Percentiles rank a stretch among this genome's conserved stretches.
Evolutionary conservation across 1,140 invertebrate genomes (phyloP).

Genomic region (Listronotus oregonensis): DNA sequence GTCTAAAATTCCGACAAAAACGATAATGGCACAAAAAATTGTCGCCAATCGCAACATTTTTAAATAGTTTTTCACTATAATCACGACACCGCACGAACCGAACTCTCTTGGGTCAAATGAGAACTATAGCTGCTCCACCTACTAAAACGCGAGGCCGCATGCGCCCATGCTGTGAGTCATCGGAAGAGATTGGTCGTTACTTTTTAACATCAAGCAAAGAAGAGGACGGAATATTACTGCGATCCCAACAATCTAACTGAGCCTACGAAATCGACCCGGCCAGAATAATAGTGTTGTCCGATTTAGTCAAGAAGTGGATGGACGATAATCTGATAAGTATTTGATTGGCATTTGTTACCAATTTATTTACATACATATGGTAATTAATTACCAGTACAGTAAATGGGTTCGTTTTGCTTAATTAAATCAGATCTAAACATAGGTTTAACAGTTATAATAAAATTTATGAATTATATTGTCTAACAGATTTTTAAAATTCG

Average conservation of each 20-base stretch:
- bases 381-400: too few relatives aligned
- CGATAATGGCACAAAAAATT: slow-evolving; percentile 44
- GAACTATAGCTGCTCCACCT: slow-evolving; percentile 51
- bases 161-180: slow-evolving; percentile 42
- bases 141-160: slow-evolving; percentile 45
- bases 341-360: too few relatives aligned
- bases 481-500: too few relatives aligned
- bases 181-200: slow-evolving; percentile 15
- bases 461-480: too few relatives aligned
- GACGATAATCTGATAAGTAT: too few relatives aligned
- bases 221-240: slow-evolving; percentile 1
- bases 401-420: too few relatives aligned
- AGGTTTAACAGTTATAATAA: too few relatives aligned
- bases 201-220: slow-evolving; percentile 2
- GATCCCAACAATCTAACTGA: slow-evolving; percentile 5
- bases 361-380: too few relatives aligned
- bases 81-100: slow-evolving; percentile 45
- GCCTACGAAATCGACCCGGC: slow-evolving; percentile 13
- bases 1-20: slow-evolving; percentile 45
- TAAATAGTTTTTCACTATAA: slow-evolving; percentile 42
- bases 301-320: too few relatives aligned
- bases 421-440: too few relatives aligned
- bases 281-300: not conserved
- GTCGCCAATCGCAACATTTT: slow-evolving; percentile 49
- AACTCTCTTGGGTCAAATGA: slow-evolving; percentile 48